A percentile compares a stretch with the other conserved stretches of the same genome.
phyloP scores from a whole-genome alignment of 2,888 invertebrate species.

The Aleiodes leptofemur region DNA sequence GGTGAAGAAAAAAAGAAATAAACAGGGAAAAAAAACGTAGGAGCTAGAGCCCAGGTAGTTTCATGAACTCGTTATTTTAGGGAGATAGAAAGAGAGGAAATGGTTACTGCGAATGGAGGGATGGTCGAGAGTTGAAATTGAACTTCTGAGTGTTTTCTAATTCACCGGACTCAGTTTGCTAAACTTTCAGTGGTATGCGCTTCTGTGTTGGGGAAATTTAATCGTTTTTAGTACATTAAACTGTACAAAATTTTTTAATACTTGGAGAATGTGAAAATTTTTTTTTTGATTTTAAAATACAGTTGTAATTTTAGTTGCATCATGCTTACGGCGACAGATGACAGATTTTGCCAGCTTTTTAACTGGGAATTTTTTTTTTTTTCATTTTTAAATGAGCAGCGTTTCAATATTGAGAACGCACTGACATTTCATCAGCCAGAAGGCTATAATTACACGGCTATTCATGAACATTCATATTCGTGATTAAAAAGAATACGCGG shows the following conservation, averaged over 20 bases:
- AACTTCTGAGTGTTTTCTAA: slow-evolving; percentile 35
- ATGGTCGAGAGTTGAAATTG: slow-evolving; percentile 24
- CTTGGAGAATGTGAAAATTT: too few relatives aligned
- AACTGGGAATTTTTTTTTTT: too few relatives aligned
- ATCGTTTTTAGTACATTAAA: not conserved
- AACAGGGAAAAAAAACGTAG: not conserved
- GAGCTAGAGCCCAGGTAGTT: slow-evolving; percentile 9
- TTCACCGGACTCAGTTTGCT: slow-evolving; percentile 3
- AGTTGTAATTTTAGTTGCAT: too few relatives aligned
- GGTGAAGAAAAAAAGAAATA: not conserved
- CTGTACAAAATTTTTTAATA: too few relatives aligned
- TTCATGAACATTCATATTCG: slow-evolving; percentile 19
- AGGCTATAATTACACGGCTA: slow-evolving; percentile 17
- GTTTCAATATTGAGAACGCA: slow-evolving; percentile 17
- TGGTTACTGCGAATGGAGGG: slow-evolving; percentile 18
- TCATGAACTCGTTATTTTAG: slow-evolving; percentile 24
- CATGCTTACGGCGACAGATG: too few relatives aligned
- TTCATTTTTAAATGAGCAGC: too few relatives aligned
- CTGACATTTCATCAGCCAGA: slow-evolving; percentile 28
- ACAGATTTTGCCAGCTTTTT: too few relatives aligned
- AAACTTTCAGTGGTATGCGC: not conserved
- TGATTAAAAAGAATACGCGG: slow-evolving; percentile 11
- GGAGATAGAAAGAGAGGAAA: not conserved
- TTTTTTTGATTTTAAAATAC: too few relatives aligned
- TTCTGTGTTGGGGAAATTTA: not conserved